Base-by-base conservation (phyloP, 2,888 invertebrate genomes). In the Dynastes tityus region DNA sequence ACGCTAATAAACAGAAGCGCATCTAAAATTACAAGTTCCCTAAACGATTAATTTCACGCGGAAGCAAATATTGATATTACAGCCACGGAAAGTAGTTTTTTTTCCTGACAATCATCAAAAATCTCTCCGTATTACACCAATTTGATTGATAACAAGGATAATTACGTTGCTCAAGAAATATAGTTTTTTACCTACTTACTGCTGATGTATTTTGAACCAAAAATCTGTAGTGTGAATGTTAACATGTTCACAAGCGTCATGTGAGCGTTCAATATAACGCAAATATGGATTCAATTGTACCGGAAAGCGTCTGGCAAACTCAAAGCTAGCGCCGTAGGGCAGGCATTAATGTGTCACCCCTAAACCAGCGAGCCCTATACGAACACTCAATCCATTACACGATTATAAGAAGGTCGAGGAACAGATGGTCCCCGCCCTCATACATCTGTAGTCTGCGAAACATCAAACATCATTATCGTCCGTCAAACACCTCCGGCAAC, bases 301-400 rank as follows among this genome's bases (percentile, higher is more conserved):
- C 49, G 22, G 49, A 49, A 67, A 67, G 58, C 67, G 51, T 3
- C 9, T 9, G 61, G 61, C 61, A 11, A 22, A 9, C 8, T 27
- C 9, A 61, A 22, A 61, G 8, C 61, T 5, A 1, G 16, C 9
- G 40, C 51, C 74, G 67, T 74, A 75, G 75, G 79, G 65, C 75
- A 78, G 67, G 65, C 78, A 78, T 78, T 80, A 77, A 53, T 78
- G 32, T 75, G 2, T 49, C 61, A 4, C 29, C 61, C 29, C 22
- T 29, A n/a, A 8, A 6, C 49, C 27, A 22, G 45, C 67, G 22
- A 68, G 22, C 74, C 75, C 70, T 74, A 37, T 37, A 58, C 61
- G 61, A 61, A 29, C 68, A 55, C 78, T 78, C 79, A 74, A 78
- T 80, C 79, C 79, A 80, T 80, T 78, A 80, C 78, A 74, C 79